Evolutionary conservation across 2,113 vertebrate species (phyloP).

Genomic region (Enhydra lutris): DNA sequence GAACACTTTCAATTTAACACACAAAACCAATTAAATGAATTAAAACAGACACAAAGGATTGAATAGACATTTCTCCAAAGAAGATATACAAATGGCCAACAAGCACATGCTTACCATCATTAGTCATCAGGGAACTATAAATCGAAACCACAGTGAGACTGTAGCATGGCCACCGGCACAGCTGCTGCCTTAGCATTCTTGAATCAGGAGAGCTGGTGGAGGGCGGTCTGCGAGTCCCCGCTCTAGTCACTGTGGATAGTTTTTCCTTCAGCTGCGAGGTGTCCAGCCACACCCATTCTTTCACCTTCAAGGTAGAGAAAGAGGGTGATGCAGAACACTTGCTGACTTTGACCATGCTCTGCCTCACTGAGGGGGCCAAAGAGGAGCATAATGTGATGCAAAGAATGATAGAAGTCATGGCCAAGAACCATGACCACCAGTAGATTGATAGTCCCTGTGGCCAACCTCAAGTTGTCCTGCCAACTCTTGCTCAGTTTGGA

Average conservation of each 20-base stretch:
- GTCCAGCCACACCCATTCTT: conserved; percentile 88
- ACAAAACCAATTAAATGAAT: background rate
- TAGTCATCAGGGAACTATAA: background rate
- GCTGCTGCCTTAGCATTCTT: background rate
- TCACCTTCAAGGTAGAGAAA: conserved; percentile 92
- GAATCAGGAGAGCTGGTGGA: background rate
- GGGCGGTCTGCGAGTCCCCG: background rate
- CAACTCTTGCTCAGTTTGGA: conserved; percentile 94
- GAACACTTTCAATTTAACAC: background rate
- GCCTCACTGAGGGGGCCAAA: conserved; percentile 90
- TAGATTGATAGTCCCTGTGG: conserved; percentile 91
- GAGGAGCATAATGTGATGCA: conserved; percentile 89
- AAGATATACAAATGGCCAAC: background rate
- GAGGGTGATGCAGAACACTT: conserved; percentile 86
- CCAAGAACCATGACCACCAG: conserved; percentile 89
- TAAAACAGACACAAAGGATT: background rate
- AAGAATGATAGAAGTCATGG: conserved; percentile 87
- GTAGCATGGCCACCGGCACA: background rate
- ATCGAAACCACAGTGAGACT: background rate
- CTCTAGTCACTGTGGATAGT: background rate
- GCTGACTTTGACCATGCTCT: conserved; percentile 85
- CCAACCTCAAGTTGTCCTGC: conserved; percentile 91
- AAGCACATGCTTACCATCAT: background rate
- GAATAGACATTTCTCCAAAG: background rate
- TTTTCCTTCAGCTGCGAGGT: conserved; percentile 86